Evolutionary conservation across 1,140 invertebrate species (phyloP).

Genomic region (Druon quercuslanigerum): DNA sequence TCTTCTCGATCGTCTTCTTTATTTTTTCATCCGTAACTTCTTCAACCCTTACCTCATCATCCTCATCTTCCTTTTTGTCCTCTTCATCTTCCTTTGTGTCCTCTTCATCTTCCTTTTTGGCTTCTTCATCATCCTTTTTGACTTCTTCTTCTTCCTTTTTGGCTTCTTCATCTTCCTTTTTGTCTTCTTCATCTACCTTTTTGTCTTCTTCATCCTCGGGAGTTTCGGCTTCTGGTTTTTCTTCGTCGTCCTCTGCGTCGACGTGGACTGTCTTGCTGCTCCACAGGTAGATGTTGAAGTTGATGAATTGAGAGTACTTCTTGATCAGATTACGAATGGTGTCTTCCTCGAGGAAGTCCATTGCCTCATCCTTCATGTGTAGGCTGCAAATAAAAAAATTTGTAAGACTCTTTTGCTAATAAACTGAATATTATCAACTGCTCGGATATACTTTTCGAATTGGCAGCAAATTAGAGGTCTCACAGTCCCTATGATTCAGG

Average conservation of each 20-base stretch:
- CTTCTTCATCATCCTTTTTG: constrained; percentile 77
- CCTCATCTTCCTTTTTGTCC: constrained; percentile 79
- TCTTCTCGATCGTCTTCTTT: constrained; percentile 95
- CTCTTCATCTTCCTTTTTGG: constrained; percentile 77
- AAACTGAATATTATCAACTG: neutral
- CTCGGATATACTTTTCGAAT: too few species aligned
- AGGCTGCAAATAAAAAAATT: constrained; percentile 77
- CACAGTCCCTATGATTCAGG: too few species aligned
- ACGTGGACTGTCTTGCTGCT: constrained; percentile 93
- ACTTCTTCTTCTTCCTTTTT: constrained; percentile 80
- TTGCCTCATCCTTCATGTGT: constrained; percentile 97
- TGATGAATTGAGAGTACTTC: constrained; percentile 99
- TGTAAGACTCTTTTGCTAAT: constrained; percentile 15
- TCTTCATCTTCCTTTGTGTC: constrained; percentile 75
- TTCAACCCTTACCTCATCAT: constrained; percentile 79
- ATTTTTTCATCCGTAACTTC: constrained; percentile 85
- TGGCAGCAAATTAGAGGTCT: neutral
- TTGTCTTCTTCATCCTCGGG: constrained; percentile 78
- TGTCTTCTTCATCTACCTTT: constrained; percentile 78
- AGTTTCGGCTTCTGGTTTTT: constrained; percentile 82
- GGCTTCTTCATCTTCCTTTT: constrained; percentile 74
- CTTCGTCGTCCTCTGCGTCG: constrained; percentile 82
- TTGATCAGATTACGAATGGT: constrained; percentile 93
- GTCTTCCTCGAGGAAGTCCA: constrained; percentile 95
- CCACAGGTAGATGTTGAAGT: constrained; percentile 99